Percentiles rank a stretch among this genome's conserved stretches.
phyloP scores from a whole-genome alignment of 2,797 vertebrate genomes.

The Varecia variegata region DNA sequence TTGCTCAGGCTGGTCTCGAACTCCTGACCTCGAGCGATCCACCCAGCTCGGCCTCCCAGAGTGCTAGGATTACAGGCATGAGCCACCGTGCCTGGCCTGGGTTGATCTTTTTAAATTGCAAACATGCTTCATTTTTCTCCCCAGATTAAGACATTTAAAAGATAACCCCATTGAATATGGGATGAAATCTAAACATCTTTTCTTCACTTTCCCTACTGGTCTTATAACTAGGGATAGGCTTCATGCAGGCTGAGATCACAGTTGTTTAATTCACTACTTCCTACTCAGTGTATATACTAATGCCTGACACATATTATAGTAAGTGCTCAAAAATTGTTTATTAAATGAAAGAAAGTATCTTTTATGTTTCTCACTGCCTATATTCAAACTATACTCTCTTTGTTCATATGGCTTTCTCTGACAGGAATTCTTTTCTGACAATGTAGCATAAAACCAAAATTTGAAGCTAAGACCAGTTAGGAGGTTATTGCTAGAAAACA shows the following conservation, averaged over 20 bases:
- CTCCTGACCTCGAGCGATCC: no score
- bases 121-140: neutral
- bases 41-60: no score
- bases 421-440: neutral
- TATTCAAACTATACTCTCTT: neutral
- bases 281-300: neutral
- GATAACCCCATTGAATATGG: neutral
- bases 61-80: no score
- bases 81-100: no score
- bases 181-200: neutral
- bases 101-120: neutral
- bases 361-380: neutral
- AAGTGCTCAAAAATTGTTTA: neutral
- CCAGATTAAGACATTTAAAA: neutral
- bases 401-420: neutral
- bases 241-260: neutral
- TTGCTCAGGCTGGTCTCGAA: no score
- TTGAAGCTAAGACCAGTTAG: neutral
- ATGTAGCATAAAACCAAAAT: neutral
- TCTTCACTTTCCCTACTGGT: neutral
- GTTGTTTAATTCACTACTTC: neutral
- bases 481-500: neutral
- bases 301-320: neutral
- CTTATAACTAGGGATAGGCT: neutral
- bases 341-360: neutral